phyloP scores from a whole-genome alignment of 2,113 vertebrate genomes.

The Atlantisia rogersi region DNA sequence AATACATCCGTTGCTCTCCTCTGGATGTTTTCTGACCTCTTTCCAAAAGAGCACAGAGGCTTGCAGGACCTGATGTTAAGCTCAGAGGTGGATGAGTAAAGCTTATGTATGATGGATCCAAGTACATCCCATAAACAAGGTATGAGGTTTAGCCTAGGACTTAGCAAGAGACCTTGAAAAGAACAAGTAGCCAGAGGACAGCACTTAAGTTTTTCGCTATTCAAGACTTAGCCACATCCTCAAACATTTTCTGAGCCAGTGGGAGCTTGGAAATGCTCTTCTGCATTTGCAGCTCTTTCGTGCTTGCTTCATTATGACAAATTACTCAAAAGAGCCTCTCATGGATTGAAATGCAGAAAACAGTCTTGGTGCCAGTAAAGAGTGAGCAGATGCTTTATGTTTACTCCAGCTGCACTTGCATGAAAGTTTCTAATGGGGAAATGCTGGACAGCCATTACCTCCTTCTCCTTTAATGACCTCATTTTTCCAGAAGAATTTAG shows the following conservation, averaged over 20 bases:
- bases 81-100: neutral
- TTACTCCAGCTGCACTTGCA: neutral
- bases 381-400: neutral
- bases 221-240: neutral
- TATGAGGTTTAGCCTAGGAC: neutral
- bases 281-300: neutral
- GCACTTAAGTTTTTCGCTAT: neutral
- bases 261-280: neutral
- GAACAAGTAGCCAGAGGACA: neutral
- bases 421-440: neutral
- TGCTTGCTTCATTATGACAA: neutral
- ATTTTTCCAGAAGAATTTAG: neutral
- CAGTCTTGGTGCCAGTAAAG: neutral
- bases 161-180: neutral
- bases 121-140: neutral
- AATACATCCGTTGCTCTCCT: neutral
- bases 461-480: neutral
- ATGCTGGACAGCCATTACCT: neutral
- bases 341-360: neutral
- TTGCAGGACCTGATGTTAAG: neutral
- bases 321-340: neutral
- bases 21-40: neutral
- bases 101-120: neutral
- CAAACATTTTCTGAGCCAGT: neutral
- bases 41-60: neutral